Percentiles rank a stretch among this genome's conserved stretches.
These are phyloP conservation scores for Euclidia mi DNA, from an alignment of 2,888 invertebrate species.

Conservation along the genomic window DNA sequence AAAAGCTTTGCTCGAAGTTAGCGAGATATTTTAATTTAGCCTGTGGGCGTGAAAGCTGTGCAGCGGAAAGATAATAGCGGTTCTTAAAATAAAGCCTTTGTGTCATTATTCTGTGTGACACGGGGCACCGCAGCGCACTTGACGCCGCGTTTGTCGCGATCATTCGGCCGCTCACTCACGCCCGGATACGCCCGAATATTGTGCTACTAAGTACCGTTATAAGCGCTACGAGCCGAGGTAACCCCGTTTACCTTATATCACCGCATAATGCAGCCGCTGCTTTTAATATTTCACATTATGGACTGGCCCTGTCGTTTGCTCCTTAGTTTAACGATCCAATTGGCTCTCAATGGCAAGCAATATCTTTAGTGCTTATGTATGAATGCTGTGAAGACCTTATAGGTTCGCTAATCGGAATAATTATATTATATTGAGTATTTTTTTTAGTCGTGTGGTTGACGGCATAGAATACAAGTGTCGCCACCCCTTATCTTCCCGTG, in stretches of 20 bases:
- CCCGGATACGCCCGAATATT: constrained; percentile 48
- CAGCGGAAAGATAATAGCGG: constrained; percentile 76
- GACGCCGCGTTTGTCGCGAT: constrained; percentile 32
- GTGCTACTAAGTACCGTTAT: constrained; percentile 36
- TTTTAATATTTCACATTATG: constrained; percentile 1
- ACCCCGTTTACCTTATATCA: constrained; percentile 15
- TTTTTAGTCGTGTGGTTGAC: too few species aligned
- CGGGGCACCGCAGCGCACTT: constrained; percentile 47
- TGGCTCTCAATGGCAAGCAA: too few species aligned
- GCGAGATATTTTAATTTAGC: constrained; percentile 78
- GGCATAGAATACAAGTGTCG: too few species aligned
- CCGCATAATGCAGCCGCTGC: constrained; percentile 7
- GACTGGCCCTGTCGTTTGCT: constrained; percentile 3
- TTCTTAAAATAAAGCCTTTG: constrained; percentile 82
- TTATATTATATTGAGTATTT: background rate
- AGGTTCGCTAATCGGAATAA: background rate
- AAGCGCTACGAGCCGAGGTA: constrained; percentile 21
- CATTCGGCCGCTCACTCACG: constrained; percentile 35
- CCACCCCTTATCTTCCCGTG: too few species aligned
- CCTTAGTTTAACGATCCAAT: too few species aligned
- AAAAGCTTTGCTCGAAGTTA: constrained; percentile 61
- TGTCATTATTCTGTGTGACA: constrained; percentile 75
- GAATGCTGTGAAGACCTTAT: too few species aligned
- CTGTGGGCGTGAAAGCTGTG: constrained; percentile 66
- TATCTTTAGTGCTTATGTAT: too few species aligned